Percentiles rank a stretch among this genome's conserved stretches.
These are phyloP conservation scores for Ranitomeya imitator DNA, from an alignment of 2,113 vertebrate genomes.

Conservation along the genomic window DNA sequence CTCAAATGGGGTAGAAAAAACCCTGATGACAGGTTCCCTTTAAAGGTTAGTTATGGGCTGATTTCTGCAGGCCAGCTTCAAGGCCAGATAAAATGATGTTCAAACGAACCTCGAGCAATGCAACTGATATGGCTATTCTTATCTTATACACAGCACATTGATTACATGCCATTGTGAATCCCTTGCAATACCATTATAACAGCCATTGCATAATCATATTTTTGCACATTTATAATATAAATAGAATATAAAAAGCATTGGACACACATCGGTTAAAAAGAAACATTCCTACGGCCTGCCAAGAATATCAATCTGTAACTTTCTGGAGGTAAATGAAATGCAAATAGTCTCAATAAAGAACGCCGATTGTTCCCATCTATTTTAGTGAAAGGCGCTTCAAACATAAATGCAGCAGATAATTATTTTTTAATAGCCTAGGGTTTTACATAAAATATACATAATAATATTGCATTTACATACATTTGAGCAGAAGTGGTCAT, in stretches of 20 bases:
- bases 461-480: slow-evolving; percentile 44
- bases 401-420: background rate
- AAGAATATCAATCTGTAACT: background rate
- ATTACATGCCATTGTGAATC: background rate
- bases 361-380: background rate
- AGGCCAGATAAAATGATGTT: background rate
- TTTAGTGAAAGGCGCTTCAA: background rate
- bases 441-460: slow-evolving; percentile 27
- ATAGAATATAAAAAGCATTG: background rate
- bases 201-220: background rate
- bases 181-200: background rate
- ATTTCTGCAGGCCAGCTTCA: background rate
- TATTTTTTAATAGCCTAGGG: slow-evolving; percentile 4
- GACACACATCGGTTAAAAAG: background rate
- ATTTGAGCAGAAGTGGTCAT: slow-evolving; percentile 62
- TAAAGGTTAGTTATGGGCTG: background rate
- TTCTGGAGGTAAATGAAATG: background rate
- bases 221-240: background rate
- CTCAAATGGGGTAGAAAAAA: too few species aligned
- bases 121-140: background rate
- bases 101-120: background rate
- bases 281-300: background rate
- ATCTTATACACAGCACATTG: too few species aligned
- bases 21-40: too few species aligned
- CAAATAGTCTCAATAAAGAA: background rate